Percentiles rank a stretch among this genome's conserved stretches.
phyloP scores from a whole-genome alignment of 2,113 vertebrate genomes.

The Acrocephalus kingi region DNA sequence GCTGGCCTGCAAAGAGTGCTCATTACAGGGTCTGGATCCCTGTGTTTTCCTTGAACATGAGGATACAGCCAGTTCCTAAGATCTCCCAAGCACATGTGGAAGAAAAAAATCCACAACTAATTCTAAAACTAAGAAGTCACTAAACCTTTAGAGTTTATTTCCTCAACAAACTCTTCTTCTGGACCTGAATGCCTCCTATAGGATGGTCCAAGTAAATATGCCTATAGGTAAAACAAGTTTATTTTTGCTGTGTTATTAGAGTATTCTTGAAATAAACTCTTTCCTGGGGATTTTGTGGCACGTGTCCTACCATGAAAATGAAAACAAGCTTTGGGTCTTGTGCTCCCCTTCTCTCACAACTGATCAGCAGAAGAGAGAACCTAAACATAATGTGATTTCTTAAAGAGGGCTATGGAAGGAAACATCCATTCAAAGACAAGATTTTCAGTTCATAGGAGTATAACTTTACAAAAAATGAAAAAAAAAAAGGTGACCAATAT shows the following conservation, averaged over 20 bases:
- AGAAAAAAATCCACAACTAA: not conserved
- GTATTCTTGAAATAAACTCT: not conserved
- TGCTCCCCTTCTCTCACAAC: not conserved
- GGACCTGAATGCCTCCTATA: not conserved
- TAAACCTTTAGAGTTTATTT: not conserved
- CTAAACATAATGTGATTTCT: not conserved
- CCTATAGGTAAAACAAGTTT: not conserved
- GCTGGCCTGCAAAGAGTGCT: not conserved
- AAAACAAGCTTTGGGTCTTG: not conserved
- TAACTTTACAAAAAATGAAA: not conserved
- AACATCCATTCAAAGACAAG: not conserved
- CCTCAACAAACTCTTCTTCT: not conserved
- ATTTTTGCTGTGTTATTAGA: not conserved
- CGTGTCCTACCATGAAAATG: accelerated
- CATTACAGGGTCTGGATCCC: not conserved
- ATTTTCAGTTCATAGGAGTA: not conserved
- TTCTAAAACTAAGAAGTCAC: not conserved
- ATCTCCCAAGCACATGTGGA: not conserved
- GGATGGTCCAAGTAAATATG: not conserved
- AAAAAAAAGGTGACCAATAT: not conserved
- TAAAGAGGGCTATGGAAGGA: not conserved
- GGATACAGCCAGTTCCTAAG: not conserved
- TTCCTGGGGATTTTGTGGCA: no score
- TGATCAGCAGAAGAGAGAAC: not conserved
- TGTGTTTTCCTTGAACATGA: not conserved